phyloP scores from a whole-genome alignment of 2,797 vertebrate species.

The Melanotaenia nigrans region DNA sequence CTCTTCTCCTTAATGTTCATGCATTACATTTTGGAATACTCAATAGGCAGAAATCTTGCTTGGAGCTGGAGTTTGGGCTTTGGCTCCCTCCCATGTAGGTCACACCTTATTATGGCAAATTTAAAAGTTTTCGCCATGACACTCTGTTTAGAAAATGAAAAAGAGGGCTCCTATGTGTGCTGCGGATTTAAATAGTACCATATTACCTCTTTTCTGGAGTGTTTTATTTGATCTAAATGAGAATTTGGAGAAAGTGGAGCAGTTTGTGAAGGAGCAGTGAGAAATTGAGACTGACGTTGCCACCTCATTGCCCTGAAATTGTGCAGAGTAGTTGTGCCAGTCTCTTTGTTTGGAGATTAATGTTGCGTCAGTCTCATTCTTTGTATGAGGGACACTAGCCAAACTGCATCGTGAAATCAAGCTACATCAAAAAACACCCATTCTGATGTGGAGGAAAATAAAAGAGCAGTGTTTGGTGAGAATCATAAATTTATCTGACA shows the following conservation, averaged over 20 bases:
- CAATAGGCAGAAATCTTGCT: constrained; percentile 68
- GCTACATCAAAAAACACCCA: constrained; percentile 72
- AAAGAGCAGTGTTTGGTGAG: constrained; percentile 61
- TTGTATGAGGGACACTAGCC: constrained; percentile 71
- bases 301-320: constrained; percentile 76
- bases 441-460: constrained; percentile 67
- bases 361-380: constrained; percentile 81
- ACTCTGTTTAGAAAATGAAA: constrained; percentile 73
- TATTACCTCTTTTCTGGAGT: constrained; percentile 70
- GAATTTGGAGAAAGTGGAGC: constrained; percentile 73
- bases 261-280: constrained; percentile 75
- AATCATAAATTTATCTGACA: constrained; percentile 75
- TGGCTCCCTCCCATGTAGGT: constrained; percentile 76
- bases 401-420: constrained; percentile 73
- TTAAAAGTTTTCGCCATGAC: constrained; percentile 70
- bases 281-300: constrained; percentile 79
- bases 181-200: constrained; percentile 63
- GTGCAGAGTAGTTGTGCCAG: constrained; percentile 70
- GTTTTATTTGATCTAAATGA: constrained; percentile 78
- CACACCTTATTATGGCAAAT: constrained; percentile 75
- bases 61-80: constrained; percentile 60
- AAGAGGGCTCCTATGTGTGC: constrained; percentile 69
- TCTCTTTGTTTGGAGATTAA: constrained; percentile 78
- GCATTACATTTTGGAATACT: constrained; percentile 65
- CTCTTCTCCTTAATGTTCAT: constrained; percentile 62